Evolutionary conservation across 2,888 invertebrate species (phyloP).

Genomic region (Agonopterix arenella): DNA sequence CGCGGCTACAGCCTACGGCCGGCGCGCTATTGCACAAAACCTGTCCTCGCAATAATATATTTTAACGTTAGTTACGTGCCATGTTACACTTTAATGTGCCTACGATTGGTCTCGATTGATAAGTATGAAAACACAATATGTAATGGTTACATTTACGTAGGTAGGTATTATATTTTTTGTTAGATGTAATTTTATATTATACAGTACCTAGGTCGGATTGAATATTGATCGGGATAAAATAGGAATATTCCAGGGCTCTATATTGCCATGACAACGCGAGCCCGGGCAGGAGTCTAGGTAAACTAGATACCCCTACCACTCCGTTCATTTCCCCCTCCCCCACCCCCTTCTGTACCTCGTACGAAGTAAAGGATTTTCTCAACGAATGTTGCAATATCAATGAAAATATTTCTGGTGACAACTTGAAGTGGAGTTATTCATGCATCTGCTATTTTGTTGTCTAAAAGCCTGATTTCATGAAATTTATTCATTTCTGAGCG

Average conservation of each 20-base stretch:
- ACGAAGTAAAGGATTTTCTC: constrained; percentile 14
- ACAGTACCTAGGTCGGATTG: too few species aligned
- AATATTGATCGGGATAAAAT: not conserved
- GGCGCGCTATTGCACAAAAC: constrained; percentile 44
- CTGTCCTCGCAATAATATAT: constrained; percentile 32
- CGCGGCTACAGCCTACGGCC: constrained; percentile 26
- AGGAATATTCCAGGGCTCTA: constrained; percentile 12
- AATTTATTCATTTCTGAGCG: too few species aligned
- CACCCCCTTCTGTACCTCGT: not conserved
- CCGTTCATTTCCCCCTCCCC: constrained; percentile 18
- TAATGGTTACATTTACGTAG: constrained; percentile 8
- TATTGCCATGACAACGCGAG: constrained; percentile 20
- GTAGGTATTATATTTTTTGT: too few species aligned
- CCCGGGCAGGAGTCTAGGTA: constrained; percentile 18
- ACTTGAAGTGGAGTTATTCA: too few species aligned
- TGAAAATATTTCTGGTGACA: too few species aligned
- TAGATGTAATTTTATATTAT: too few species aligned
- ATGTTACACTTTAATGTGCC: constrained; percentile 30
- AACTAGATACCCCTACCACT: constrained; percentile 20
- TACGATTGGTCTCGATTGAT: constrained; percentile 16
- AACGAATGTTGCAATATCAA: too few species aligned
- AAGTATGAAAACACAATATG: constrained; percentile 8
- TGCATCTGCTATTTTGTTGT: too few species aligned
- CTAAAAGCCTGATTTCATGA: too few species aligned
- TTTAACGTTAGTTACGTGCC: constrained; percentile 41